phyloP scores from a whole-genome alignment of 2,888 invertebrate species.

The Quadriops clusia region DNA sequence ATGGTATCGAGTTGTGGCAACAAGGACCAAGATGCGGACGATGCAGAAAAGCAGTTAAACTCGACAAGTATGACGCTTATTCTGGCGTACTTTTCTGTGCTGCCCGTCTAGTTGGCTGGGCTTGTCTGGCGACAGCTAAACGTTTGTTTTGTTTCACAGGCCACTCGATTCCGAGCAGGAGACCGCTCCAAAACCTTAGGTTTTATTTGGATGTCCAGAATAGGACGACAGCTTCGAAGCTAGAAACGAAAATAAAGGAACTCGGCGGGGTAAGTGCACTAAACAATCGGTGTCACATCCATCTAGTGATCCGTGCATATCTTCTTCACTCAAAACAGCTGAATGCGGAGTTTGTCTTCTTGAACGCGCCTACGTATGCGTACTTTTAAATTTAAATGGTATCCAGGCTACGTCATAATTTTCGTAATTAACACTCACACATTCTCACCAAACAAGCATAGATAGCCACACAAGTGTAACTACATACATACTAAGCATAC shows the following conservation, averaged over 20 bases:
- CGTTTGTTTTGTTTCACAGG: constrained; percentile 10
- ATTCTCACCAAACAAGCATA: no score
- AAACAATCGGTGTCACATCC: constrained; percentile 8
- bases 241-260: constrained; percentile 57
- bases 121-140: no score
- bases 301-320: no score
- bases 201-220: constrained; percentile 70
- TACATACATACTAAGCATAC: no score
- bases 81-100: constrained; percentile 7
- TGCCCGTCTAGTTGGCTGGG: no score
- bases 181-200: constrained; percentile 52
- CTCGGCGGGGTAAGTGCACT: constrained; percentile 58
- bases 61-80: constrained; percentile 11
- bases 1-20: constrained; percentile 21
- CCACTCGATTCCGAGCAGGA: constrained; percentile 25
- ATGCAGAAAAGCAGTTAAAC: constrained; percentile 16
- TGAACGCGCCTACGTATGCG: no score
- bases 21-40: constrained; percentile 15
- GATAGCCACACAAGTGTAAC: no score
- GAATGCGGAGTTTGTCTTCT: no score
- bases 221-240: constrained; percentile 48
- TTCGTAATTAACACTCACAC: constrained; percentile 5
- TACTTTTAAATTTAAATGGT: no score
- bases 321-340: no score
- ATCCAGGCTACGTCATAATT: no score